A percentile compares a stretch with the other conserved stretches of the same genome.
Conservation (phyloP, 2,888 invertebrate genomes). For the Tipula helvola region DNA sequence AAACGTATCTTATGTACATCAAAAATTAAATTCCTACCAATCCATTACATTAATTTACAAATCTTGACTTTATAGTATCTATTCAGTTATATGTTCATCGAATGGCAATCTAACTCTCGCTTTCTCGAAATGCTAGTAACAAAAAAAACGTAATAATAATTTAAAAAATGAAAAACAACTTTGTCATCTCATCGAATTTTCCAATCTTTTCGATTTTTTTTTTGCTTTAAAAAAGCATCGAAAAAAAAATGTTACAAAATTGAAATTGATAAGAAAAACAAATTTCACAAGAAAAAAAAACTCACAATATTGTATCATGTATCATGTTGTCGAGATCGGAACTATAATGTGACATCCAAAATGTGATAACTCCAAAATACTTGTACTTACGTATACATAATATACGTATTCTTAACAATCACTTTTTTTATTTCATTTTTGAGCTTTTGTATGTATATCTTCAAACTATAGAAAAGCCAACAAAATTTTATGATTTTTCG, state of each 20-base stretch:
- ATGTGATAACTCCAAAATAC: neutral
- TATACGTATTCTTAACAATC: neutral
- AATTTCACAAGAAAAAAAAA: neutral
- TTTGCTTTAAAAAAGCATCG: neutral
- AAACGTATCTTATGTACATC: neutral
- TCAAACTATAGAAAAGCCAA: neutral
- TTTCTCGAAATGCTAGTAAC: neutral
- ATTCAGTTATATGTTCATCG: neutral
- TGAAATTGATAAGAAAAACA: constrained; percentile 4
- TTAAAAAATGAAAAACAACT: neutral
- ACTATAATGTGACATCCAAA: neutral
- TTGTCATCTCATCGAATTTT: neutral
- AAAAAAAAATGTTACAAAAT: neutral
- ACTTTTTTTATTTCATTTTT: neutral
- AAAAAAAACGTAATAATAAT: neutral
- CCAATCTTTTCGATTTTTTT: neutral
- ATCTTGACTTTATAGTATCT: neutral
- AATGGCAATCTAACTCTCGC: neutral
- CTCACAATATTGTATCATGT: neutral
- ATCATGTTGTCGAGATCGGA: neutral
- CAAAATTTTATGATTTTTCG: neutral
- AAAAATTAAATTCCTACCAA: neutral
- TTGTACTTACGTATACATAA: neutral
- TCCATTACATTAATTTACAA: neutral
- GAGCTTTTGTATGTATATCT: neutral